These are phyloP conservation scores for Ginglymostoma cirratum DNA, from an alignment of 2,113 vertebrate species.

Conservation along the genomic window DNA sequence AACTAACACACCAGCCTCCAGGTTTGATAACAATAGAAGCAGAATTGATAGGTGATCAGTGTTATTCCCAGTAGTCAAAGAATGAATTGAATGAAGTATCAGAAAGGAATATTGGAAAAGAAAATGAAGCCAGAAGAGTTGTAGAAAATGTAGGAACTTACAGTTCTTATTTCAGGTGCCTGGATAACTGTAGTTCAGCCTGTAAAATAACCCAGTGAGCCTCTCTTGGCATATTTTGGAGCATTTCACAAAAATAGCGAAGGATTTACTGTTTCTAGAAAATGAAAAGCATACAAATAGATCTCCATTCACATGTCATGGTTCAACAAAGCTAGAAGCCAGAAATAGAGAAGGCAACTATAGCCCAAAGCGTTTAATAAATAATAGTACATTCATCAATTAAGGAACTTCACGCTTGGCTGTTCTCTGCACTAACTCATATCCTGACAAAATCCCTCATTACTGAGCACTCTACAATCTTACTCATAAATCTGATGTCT, in stretches of 20 bases:
- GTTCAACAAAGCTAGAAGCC: not conserved
- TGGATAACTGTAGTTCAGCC: not conserved
- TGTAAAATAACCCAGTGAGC: not conserved
- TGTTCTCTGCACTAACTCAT: not conserved
- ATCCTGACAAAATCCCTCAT: not conserved
- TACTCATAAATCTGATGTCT: not conserved
- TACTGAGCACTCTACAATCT: not conserved
- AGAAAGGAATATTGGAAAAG: not conserved
- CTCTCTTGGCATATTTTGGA: not conserved
- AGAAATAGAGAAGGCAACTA: not conserved
- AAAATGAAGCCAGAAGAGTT: not conserved
- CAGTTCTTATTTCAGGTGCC: not conserved
- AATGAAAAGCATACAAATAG: not conserved
- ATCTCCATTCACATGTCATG: not conserved
- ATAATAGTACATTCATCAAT: not conserved
- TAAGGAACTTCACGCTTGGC: not conserved
- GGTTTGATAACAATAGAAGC: not conserved
- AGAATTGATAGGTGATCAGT: not conserved
- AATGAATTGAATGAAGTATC: not conserved
- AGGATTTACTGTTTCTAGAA: not conserved
- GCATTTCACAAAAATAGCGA: not conserved
- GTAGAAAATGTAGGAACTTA: not conserved
- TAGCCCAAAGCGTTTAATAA: not conserved
- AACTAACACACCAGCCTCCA: not conserved
- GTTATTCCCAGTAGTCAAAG: not conserved